These are phyloP conservation scores for Propsilocerus akamusi DNA, from an alignment of 1,140 invertebrate species.

Conservation along the genomic window DNA sequence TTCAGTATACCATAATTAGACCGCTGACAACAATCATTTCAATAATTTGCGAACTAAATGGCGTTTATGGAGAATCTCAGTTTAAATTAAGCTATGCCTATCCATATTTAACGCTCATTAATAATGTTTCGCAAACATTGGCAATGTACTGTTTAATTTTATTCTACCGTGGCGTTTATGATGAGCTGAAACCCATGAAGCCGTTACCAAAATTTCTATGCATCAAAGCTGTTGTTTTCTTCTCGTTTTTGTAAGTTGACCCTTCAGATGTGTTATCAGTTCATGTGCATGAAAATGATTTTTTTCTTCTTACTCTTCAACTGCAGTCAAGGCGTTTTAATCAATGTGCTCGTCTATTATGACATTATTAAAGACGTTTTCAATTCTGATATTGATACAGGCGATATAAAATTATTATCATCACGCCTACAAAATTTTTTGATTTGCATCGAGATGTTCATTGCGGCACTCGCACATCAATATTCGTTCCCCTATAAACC, in stretches of 20 bases:
- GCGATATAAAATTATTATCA: slow-evolving; percentile 31
- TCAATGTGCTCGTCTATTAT: slow-evolving; percentile 68
- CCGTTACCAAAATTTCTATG: slow-evolving; percentile 93
- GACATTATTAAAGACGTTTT: slow-evolving; percentile 46
- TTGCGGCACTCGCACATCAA: slow-evolving; percentile 86
- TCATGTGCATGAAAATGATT: slow-evolving; percentile 1
- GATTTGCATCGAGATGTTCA: slow-evolving; percentile 95
- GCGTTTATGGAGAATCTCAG: slow-evolving; percentile 79
- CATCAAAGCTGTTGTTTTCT: slow-evolving; percentile 95
- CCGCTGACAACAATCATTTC: slow-evolving; percentile 77
- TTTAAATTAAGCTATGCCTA: slow-evolving; percentile 69
- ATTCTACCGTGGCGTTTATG: slow-evolving; percentile 78
- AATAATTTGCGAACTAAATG: slow-evolving; percentile 68
- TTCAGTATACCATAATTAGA: slow-evolving; percentile 83
- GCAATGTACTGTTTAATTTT: slow-evolving; percentile 92
- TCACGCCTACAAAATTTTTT: slow-evolving; percentile 82
- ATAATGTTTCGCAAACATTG: slow-evolving; percentile 89
- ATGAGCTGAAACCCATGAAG: slow-evolving; percentile 76
- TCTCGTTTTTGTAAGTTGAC: slow-evolving; percentile 87
- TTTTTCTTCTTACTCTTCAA: slow-evolving; percentile 18
- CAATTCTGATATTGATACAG: slow-evolving; percentile 29
- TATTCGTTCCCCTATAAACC: slow-evolving; percentile 87
- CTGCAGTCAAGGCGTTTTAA: slow-evolving; percentile 78
- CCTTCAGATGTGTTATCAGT: not conserved
- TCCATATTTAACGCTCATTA: slow-evolving; percentile 77